Conservation (phyloP, 2,113 vertebrate species). For the Aptenodytes forsteri region DNA sequence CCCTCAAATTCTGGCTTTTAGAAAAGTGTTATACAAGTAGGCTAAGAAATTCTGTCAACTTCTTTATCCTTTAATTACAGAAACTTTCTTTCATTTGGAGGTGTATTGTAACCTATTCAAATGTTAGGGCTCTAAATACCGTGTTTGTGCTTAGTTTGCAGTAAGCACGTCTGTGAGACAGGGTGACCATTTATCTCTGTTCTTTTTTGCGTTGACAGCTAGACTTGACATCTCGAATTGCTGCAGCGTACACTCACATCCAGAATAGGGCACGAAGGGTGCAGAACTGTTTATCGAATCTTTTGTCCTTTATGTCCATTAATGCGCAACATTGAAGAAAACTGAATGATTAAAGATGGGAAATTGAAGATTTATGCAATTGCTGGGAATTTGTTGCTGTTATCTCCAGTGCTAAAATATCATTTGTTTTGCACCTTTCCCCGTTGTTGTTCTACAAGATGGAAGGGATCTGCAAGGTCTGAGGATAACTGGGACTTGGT, state of each 20-base stretch:
- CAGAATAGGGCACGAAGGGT: background rate
- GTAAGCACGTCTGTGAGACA: background rate
- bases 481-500: background rate
- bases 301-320: background rate
- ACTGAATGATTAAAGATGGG: background rate
- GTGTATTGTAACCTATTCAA: background rate
- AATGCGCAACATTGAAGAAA: background rate
- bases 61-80: background rate
- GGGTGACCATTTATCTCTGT: conserved; percentile 27
- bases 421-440: background rate
- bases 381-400: background rate
- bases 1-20: background rate
- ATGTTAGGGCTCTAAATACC: background rate
- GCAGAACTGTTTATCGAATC: background rate
- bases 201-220: conserved; percentile 23
- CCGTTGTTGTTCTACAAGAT: background rate
- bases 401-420: background rate
- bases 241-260: background rate
- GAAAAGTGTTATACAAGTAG: background rate
- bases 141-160: conserved; percentile 27
- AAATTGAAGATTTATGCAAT: background rate
- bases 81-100: background rate
- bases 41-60: background rate
- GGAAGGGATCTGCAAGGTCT: background rate
- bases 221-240: background rate